These are phyloP conservation scores for Mesocricetus auratus DNA, from an alignment of 2,113 vertebrate genomes.

Conservation along the genomic window DNA sequence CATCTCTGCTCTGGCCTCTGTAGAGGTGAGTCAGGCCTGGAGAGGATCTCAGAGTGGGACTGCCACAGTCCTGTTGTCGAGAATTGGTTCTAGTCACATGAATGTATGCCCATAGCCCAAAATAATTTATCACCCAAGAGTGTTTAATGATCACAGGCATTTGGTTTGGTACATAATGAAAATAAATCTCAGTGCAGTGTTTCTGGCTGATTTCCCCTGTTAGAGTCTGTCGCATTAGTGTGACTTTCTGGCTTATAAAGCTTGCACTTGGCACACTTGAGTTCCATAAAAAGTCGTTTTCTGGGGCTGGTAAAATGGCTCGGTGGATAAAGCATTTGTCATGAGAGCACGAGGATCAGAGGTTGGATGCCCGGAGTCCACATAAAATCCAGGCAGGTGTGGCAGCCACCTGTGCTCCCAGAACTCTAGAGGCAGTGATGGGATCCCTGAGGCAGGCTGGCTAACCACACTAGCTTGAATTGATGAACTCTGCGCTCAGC, in stretches of 20 bases:
- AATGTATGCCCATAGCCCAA: neutral
- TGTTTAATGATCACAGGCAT: conserved; percentile 55
- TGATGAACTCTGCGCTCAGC: neutral
- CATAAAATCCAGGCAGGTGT: neutral
- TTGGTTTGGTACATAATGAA: conserved; percentile 60
- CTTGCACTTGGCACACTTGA: neutral
- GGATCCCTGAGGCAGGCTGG: neutral
- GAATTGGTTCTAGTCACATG: neutral
- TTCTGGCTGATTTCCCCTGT: conserved; percentile 50
- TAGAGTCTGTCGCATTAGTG: conserved; percentile 30
- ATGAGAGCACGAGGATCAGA: neutral
- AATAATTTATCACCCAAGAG: conserved; percentile 29
- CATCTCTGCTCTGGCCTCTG: neutral
- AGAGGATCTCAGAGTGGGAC: neutral
- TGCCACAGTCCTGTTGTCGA: neutral
- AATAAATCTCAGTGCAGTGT: conserved; percentile 49
- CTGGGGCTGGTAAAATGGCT: neutral
- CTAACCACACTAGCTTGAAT: neutral
- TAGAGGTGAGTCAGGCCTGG: neutral
- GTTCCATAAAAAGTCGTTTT: neutral
- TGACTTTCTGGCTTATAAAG: conserved; percentile 33
- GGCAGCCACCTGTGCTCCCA: neutral
- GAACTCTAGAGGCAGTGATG: neutral
- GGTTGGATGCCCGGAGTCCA: neutral
- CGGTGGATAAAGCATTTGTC: neutral